Base-by-base conservation (phyloP, 2,113 vertebrate genomes). In the Stigmatopora nigra region DNA sequence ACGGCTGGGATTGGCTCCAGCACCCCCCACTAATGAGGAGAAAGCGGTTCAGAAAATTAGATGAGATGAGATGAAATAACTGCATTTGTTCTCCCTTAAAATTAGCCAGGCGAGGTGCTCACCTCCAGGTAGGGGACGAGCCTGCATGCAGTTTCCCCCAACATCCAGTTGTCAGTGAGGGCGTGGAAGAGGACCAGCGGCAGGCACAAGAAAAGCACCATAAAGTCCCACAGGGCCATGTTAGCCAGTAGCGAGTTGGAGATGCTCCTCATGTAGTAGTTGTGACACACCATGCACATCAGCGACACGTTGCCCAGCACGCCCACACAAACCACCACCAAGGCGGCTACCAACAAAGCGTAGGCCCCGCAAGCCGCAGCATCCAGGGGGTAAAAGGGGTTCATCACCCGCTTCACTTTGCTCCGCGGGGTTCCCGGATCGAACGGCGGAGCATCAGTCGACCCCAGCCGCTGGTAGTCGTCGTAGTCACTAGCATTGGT, bases 221-320 rank as follows among this genome's bases (percentile, higher is more conserved):
- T 70, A 73, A 99, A 99, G 78, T 99, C 97, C 97, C 97, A 99
- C 75, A 99, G 92, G 49, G 97, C 97, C 66, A 99, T 84, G 80
- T 94, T 99, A 84, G 97, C 97, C 80, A 99, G 83, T 64, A 99
- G 91, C 0, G 97, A 97, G 83, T 98, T 97, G 70, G 97, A 99
- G 85, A 98, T 95, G 87, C 94, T 99, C 86, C 95, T 88, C 95
- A 98, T 96, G 84, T 96, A 97, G 88, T 96, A 97, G 87, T 98
- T 98, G 82, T 99, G 94, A 55, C 94, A 98, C 67, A 99, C 97
- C 63, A 98, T 93, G 84, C 97, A 99, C 95, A 98, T 96, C 78
- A 98, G 90, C 3, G 94, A 92, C 84, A 99, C 89, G 85, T 98
- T 99, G 60, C 94, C 94, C 46, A 94, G 87, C 77, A 98, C 92